Conservation (phyloP, 2,888 invertebrate species). For the Sepioteuthis lessoniana region DNA sequence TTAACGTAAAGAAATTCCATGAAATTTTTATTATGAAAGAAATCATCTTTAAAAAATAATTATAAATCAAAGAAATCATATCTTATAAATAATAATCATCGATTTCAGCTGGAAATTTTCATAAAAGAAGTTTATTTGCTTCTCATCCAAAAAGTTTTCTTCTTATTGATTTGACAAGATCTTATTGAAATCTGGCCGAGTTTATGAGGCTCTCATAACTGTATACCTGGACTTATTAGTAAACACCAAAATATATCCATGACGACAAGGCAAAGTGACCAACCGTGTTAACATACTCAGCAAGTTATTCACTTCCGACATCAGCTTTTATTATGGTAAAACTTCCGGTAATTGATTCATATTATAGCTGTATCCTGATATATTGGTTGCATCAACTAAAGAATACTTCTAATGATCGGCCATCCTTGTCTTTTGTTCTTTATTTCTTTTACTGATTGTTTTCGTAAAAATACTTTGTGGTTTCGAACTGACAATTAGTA, state of each 20-base stretch:
- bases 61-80: no score
- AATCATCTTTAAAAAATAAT: no score
- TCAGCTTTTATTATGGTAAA: not conserved
- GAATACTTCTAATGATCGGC: not conserved
- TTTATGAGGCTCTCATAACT: not conserved
- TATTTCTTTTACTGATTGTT: not conserved
- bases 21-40: no score
- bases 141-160: not conserved
- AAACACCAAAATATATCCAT: not conserved
- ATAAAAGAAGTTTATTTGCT: not conserved
- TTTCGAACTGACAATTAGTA: no score
- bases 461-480: no score
- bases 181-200: not conserved
- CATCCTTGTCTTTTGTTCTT: not conserved
- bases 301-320: not conserved
- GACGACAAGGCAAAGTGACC: not conserved
- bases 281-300: not conserved
- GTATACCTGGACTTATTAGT: not conserved
- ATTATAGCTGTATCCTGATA: not conserved
- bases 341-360: not conserved
- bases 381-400: not conserved
- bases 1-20: no score
- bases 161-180: not conserved
- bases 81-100: not conserved
- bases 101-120: no score